phyloP scores from a whole-genome alignment of 2,888 invertebrate species.

The Apodemia hepburni region DNA sequence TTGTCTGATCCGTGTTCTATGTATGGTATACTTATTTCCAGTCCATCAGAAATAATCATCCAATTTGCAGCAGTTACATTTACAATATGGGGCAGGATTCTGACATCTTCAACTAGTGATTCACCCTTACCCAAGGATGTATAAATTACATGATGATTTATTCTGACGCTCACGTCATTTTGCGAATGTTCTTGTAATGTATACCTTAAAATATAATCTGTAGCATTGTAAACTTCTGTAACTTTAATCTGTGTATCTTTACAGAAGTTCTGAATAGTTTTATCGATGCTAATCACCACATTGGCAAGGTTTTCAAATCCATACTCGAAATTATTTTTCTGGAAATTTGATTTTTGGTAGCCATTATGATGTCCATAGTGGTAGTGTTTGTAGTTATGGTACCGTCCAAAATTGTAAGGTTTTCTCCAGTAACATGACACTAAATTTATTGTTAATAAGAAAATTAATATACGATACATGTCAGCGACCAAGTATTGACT shows the following conservation, averaged over 20 bases:
- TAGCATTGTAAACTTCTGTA: background rate
- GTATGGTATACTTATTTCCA: background rate
- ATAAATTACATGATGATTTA: background rate
- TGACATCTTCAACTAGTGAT: background rate
- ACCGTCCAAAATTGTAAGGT: background rate
- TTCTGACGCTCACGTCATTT: background rate
- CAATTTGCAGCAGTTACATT: background rate
- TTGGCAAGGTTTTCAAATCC: background rate
- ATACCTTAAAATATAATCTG: background rate
- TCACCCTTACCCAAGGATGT: background rate
- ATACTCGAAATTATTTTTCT: background rate
- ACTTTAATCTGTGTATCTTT: background rate
- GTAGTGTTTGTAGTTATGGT: background rate
- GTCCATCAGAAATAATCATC: background rate
- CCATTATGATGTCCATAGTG: background rate
- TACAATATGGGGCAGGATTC: background rate
- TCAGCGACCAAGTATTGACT: background rate
- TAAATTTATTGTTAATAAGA: background rate
- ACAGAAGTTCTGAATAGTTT: background rate
- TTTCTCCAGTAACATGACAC: background rate
- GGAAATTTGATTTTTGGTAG: background rate
- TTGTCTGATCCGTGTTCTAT: background rate
- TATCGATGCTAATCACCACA: background rate
- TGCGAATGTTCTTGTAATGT: background rate
- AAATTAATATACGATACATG: slow-evolving; percentile 7